Percentiles rank a stretch among this genome's conserved stretches.
Conservation (phyloP, 2,888 invertebrate species). For the Synanthedon andrenaeformis region DNA sequence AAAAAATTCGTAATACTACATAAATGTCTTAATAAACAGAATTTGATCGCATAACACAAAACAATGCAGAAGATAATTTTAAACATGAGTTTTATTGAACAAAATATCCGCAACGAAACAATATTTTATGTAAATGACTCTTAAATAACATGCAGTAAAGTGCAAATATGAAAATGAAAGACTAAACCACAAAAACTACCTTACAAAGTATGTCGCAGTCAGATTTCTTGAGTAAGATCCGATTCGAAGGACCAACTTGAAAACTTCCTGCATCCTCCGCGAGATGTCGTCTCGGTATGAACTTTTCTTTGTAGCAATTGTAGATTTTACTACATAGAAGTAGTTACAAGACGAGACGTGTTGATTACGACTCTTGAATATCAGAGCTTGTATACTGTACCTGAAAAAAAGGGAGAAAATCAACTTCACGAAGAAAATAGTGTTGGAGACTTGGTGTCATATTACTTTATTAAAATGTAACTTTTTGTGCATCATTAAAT, state of each 20-base stretch:
- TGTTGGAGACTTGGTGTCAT: no score
- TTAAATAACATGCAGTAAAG: neutral
- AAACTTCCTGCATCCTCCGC: constrained; percentile 21
- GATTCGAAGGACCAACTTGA: constrained; percentile 25
- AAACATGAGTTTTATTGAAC: no score
- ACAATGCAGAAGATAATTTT: no score
- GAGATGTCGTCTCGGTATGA: constrained; percentile 22
- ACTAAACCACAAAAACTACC: neutral
- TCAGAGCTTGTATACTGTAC: no score
- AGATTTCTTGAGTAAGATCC: constrained; percentile 7
- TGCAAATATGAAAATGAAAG: neutral
- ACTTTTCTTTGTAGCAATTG: constrained; percentile 34
- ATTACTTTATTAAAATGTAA: no score
- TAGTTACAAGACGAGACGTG: constrained; percentile 7
- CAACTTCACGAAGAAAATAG: no score
- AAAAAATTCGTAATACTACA: no score
- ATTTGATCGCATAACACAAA: neutral
- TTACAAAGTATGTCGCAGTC: neutral
- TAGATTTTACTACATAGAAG: constrained; percentile 26
- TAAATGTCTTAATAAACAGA: neutral
- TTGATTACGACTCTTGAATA: constrained; percentile 17
- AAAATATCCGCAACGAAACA: no score
- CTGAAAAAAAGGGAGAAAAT: no score
- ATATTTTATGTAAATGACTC: no score
- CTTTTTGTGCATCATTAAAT: no score